A percentile compares a stretch with the other conserved stretches of the same genome.
These are phyloP conservation scores for Bradypodion pumilum DNA, from an alignment of 2,797 vertebrate genomes.

Conservation along the genomic window DNA sequence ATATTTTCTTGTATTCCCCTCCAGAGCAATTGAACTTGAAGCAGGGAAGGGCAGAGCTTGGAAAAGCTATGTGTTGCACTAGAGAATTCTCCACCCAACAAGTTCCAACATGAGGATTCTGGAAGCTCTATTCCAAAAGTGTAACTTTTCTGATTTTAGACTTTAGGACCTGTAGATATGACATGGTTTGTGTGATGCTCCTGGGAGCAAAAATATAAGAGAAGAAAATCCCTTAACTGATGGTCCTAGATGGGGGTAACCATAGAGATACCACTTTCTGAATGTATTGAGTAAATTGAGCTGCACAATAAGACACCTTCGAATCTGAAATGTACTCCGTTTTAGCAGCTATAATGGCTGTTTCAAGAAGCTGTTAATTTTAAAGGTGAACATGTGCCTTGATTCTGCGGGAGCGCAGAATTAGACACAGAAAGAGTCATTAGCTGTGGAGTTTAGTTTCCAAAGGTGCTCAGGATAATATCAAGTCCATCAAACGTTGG, in stretches of 20 bases:
- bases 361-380: background rate
- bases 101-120: too few relatives aligned
- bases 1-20: background rate
- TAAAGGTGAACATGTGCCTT: background rate
- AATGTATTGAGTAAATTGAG: background rate
- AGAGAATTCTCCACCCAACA: too few relatives aligned
- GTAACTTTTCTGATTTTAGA: too few relatives aligned
- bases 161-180: background rate
- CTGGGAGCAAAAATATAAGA: background rate
- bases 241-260: background rate
- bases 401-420: background rate
- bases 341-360: background rate
- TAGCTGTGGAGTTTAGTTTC: background rate
- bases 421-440: background rate
- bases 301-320: background rate
- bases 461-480: background rate
- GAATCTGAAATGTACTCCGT: background rate
- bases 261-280: background rate
- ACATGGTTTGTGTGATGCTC: background rate
- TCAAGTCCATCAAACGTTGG: too few relatives aligned
- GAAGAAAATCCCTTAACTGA: background rate
- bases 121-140: too few relatives aligned
- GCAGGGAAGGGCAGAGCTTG: too few relatives aligned
- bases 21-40: background rate
- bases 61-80: too few relatives aligned